Evolutionary conservation across 2,113 vertebrate species (phyloP).

Genomic region (Chaenogobius annularis): DNA sequence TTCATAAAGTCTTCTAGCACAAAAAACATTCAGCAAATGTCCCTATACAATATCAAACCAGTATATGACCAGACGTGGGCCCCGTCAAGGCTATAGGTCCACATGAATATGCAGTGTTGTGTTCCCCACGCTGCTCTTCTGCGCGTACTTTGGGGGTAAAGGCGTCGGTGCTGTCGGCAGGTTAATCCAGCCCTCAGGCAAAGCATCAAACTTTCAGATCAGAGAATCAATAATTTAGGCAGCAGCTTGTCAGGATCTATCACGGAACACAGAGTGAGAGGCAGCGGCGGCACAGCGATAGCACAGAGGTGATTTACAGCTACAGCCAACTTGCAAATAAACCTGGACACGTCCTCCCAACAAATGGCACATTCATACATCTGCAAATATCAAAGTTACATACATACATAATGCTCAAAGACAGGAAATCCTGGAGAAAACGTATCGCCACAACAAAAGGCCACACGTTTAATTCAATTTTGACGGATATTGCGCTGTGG

Average conservation of each 20-base stretch:
- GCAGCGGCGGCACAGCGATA: constrained; percentile 18
- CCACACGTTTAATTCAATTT: constrained; percentile 12
- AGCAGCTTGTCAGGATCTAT: constrained; percentile 72
- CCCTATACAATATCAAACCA: not conserved
- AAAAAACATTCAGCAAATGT: not conserved
- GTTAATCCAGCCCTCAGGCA: constrained; percentile 75
- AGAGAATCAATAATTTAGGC: constrained; percentile 78
- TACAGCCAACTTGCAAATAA: constrained; percentile 38
- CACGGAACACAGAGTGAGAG: constrained; percentile 60
- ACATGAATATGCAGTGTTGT: constrained; percentile 53
- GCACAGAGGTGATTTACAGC: constrained; percentile 61
- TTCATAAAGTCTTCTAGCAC: too few relatives aligned
- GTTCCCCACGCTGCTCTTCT: constrained; percentile 43
- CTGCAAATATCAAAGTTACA: not conserved
- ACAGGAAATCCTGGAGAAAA: constrained; percentile 12
- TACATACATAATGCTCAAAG: constrained; percentile 2
- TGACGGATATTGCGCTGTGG: not conserved
- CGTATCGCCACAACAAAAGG: constrained; percentile 13
- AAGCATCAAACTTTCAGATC: constrained; percentile 79
- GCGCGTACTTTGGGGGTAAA: constrained; percentile 18
- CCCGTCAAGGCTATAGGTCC: constrained; percentile 6
- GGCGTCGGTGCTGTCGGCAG: constrained; percentile 57
- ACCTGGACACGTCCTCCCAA: constrained; percentile 14
- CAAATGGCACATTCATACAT: constrained; percentile 8
- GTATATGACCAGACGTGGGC: not conserved